These are phyloP conservation scores for Puma concolor DNA, from an alignment of 2,113 vertebrate genomes.

Conservation along the genomic window DNA sequence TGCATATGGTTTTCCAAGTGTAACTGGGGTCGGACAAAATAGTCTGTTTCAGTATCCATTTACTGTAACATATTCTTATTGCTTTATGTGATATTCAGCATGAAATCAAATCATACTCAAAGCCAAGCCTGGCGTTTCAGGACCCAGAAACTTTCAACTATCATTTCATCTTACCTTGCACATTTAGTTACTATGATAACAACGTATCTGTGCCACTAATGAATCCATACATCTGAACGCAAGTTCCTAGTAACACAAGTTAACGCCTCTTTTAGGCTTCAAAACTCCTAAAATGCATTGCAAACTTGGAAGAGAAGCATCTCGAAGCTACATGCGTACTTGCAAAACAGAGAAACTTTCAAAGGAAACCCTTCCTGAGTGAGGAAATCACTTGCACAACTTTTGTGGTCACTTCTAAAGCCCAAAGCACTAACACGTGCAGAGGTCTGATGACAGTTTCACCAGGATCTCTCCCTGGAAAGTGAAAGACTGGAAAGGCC, in stretches of 20 bases:
- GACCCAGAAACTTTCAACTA: constrained; percentile 11
- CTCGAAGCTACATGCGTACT: not conserved
- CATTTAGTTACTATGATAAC: not conserved
- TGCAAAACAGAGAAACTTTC: not conserved
- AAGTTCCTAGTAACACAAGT: not conserved
- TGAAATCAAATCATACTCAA: not conserved
- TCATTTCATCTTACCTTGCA: not conserved
- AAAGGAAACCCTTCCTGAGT: not conserved
- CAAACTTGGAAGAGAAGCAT: not conserved
- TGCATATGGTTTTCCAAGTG: not conserved
- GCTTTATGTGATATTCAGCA: not conserved
- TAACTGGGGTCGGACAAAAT: constrained; percentile 18
- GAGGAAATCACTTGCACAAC: constrained; percentile 28
- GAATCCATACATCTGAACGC: not conserved
- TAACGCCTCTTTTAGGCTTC: not conserved
- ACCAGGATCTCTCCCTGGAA: not conserved
- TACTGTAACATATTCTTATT: not conserved
- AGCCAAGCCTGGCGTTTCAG: not conserved
- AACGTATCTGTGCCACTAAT: not conserved
- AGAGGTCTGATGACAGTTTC: not conserved
- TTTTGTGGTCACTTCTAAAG: not conserved
- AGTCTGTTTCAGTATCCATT: constrained; percentile 1
- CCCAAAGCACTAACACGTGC: not conserved
- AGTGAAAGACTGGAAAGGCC: not conserved
- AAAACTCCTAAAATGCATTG: not conserved